Percentiles rank a stretch among this genome's conserved stretches.
phyloP scores from a whole-genome alignment of 2,113 vertebrate species.

The Tragelaphus imberbis region DNA sequence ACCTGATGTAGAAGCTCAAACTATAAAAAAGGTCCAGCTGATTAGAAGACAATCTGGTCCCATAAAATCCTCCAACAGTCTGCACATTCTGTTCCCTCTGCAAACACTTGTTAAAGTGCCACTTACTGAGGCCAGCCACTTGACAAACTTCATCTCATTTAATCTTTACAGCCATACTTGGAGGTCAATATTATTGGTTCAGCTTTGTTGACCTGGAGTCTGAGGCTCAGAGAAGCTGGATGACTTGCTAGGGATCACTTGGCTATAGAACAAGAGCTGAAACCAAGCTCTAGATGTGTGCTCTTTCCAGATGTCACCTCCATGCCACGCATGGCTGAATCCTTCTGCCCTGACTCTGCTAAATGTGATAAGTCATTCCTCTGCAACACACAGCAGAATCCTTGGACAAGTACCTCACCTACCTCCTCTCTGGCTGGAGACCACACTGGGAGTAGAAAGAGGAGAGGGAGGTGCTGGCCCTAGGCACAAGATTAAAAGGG shows the following conservation, averaged over 20 bases:
- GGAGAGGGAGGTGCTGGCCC: neutral
- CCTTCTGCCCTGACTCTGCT: neutral
- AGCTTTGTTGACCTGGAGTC: neutral
- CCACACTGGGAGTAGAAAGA: neutral
- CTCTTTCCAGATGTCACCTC: neutral
- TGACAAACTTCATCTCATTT: neutral
- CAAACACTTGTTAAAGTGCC: neutral
- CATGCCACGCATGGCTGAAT: neutral
- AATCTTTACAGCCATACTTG: neutral
- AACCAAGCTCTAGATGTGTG: accelerated
- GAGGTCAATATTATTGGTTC: neutral
- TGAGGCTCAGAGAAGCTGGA: neutral
- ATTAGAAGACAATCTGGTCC: neutral
- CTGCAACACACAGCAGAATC: neutral
- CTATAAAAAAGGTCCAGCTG: neutral
- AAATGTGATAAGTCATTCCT: neutral
- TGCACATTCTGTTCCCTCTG: slow-evolving; percentile 21
- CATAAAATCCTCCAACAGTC: neutral
- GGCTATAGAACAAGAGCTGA: neutral
- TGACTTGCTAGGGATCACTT: neutral
- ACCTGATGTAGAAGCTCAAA: neutral
- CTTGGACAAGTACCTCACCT: neutral
- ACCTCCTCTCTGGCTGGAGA: neutral
- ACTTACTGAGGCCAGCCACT: neutral
- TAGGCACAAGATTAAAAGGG: neutral